Base-by-base conservation (phyloP, 2,113 vertebrate genomes). In the Psephotus haematonotus region DNA sequence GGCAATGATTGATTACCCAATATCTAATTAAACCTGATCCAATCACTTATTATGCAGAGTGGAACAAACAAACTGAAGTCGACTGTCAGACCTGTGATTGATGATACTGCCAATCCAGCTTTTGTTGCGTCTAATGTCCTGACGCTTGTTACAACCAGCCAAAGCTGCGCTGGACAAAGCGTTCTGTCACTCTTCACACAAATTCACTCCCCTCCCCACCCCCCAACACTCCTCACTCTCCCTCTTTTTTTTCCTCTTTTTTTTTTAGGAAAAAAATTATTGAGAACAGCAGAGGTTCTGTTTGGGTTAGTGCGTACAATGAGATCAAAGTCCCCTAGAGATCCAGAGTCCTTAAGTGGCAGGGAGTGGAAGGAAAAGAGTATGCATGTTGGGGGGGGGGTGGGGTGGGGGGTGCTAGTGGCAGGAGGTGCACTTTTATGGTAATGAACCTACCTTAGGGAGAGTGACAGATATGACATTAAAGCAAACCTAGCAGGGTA, bases 1-100 rank as follows among this genome's bases (percentile, higher is more conserved):
- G 99, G 99, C 99, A 99, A 99, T 99, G 99, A 99, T 99, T 99
- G 99, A 99, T 99, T 98, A 99, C 99, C 99, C 99, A 99, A 99
- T 99, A 99, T 99, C 99, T 99, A 99, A 99, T 99, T 99, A 99
- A 99, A 99, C 98, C 98, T 98, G 99, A 99, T 99, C 98, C 99
- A 99, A 99, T 99, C 99, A 98, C 99, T 99, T 99, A 99, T 99
- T 99, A 99, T 99, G 99, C 99, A 99, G 98, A 99, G 98, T 98
- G 99, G 98, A 98, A 99, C 99, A 99, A 99, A 99, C 99, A 99
- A 99, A 99, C 99, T 98, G 98, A 99, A 99, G 99, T 99, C 98
- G 95, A 97, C 99, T 99, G 99, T 99, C 99, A 99, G 97, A 49
- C 44, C 70, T 3, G 98, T 99, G 99, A 99, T 99, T 99, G 99